A percentile compares a stretch with the other conserved stretches of the same genome.
Evolutionary conservation across 1,140 invertebrate genomes (phyloP).

Genomic region (Mactra quadrangularis): DNA sequence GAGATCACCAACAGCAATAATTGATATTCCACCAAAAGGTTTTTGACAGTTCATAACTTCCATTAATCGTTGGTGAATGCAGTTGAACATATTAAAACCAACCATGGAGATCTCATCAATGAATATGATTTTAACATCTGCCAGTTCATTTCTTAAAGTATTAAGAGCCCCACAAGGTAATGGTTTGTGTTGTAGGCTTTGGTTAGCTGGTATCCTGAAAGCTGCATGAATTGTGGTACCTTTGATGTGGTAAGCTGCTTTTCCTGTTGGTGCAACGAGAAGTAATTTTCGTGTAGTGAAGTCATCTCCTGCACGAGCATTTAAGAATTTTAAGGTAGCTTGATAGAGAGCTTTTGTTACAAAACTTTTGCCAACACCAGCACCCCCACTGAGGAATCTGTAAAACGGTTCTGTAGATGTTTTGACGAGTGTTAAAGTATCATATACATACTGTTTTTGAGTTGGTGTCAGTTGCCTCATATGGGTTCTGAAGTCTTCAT

Average conservation of each 20-base stretch:
- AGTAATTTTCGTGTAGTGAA: conserved; percentile 49
- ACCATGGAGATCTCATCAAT: conserved; percentile 64
- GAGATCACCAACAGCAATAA: conserved; percentile 54
- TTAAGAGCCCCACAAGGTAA: conserved; percentile 13
- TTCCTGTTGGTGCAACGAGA: no score
- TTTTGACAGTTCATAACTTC: conserved; percentile 19
- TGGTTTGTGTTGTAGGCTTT: conserved; percentile 29
- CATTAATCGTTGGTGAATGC: conserved; percentile 29
- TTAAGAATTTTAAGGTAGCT: conserved; percentile 14
- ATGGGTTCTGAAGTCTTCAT: no score
- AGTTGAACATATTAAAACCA: conserved; percentile 43
- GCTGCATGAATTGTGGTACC: conserved; percentile 1
- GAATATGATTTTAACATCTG: conserved; percentile 38
- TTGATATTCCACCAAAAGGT: conserved; percentile 39
- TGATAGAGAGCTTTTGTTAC: conserved; percentile 27
- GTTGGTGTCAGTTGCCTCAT: no score
- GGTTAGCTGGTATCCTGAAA: conserved; percentile 41
- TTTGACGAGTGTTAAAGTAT: neutral
- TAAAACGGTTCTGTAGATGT: neutral
- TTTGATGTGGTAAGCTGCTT: no score
- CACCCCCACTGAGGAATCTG: conserved; percentile 32
- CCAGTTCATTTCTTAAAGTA: conserved; percentile 22
- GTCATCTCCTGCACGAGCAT: neutral
- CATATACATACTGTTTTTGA: no score
- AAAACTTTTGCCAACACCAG: no score